Conservation (phyloP, 2,113 vertebrate species). For the Petroica traversi region DNA sequence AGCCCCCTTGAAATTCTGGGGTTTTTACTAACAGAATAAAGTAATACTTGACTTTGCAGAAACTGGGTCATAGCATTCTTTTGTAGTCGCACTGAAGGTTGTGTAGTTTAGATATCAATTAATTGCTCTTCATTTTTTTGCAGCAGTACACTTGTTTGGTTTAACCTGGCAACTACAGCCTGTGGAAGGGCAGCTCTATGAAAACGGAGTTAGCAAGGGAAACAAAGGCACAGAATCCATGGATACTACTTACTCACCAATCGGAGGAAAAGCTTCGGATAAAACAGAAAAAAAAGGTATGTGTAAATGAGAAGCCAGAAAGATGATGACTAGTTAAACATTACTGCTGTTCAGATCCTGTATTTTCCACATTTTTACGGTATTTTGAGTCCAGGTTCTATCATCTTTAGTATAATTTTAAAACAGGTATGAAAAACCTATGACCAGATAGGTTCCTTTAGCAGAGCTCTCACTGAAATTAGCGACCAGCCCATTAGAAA, state of each 20-base stretch:
- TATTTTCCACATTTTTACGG: background rate
- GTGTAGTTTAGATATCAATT: conserved; percentile 42
- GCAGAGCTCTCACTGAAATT: background rate
- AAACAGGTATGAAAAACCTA: background rate
- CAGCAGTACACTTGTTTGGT: conserved; percentile 97
- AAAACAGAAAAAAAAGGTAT: conserved; percentile 86
- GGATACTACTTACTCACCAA: conserved; percentile 85
- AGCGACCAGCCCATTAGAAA: background rate
- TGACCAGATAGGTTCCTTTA: background rate
- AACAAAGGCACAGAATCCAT: conserved; percentile 81
- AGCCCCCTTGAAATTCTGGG: conserved; percentile 49
- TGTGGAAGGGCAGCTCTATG: conserved; percentile 91
- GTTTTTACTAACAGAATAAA: conserved; percentile 38
- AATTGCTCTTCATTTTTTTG: conserved; percentile 73
- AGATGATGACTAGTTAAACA: background rate
- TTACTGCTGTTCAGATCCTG: background rate
- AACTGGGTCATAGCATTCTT: conserved; percentile 31
- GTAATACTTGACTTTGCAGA: conserved; percentile 60
- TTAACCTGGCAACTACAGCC: conserved; percentile 97
- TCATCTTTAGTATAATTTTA: background rate
- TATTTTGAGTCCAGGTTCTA: background rate
- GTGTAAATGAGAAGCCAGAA: background rate
- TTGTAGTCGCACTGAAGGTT: background rate
- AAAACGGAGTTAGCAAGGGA: conserved; percentile 92
- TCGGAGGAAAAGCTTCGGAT: conserved; percentile 87